Base-by-base conservation (phyloP, 2,797 vertebrate species). In the Neoniphon sammara region DNA sequence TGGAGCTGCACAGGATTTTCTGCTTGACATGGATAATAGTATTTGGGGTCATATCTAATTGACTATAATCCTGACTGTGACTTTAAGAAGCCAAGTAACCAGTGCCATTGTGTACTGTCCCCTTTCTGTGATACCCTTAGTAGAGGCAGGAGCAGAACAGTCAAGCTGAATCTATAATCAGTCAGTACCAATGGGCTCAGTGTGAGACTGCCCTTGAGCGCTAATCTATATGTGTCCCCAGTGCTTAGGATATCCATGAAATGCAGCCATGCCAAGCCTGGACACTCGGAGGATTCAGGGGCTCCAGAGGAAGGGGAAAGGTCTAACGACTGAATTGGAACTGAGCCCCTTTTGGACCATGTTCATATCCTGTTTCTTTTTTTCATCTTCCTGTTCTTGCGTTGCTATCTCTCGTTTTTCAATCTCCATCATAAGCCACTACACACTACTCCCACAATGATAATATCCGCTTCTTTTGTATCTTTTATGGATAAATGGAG, bases 221-320 rank as follows among this genome's bases (percentile, higher is more conserved):
- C 59, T 87, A 84, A 88, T 89, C 87, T 89, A 77, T 85, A 85
- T 77, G 78, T 88, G 73, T 84, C 86, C 77, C 73, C 39, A 20
- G 73, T 82, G 75, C 68, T 86, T 58, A 70, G 73, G 67, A 81
- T 82, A 70, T 73, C 74, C 79, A 71, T 83, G 75, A 78, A 77
- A 82, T 60, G 70, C 73, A 68, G 62, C 5, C 17, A 77, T 49
- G 53, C 25, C n/a, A 39, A 42, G 59, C 31, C 53, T 65, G 58
- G 65, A 74, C 66, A 55, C 73, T 60, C 15, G 18, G 39, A 57
- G 62, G 65, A 75, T 53, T 64, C 10, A 21, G 66, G 25, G 60
- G 52, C 15, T 70, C 23, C 42, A 46, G 57, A 58, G 15, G 20
- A 15, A 73, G 27, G 36, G 66, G 66, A 54, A 68, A 76, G 42